Evolutionary conservation across 2,888 invertebrate species (phyloP), one percentile per base, ranked within the genome.

Genomic region (Abrostola tripartita): DNA sequence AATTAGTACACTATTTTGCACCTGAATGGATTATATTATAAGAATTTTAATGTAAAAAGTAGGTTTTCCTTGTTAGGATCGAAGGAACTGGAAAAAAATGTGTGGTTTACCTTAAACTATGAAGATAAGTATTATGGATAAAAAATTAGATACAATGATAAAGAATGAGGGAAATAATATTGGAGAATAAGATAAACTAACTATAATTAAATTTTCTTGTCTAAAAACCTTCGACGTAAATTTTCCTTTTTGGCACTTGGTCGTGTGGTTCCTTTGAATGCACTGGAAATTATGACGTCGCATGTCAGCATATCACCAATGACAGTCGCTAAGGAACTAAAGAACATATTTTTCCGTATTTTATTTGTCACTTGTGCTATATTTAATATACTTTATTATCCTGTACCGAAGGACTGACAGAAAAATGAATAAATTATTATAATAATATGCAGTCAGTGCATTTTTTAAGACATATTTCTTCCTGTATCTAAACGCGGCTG

Each of bases 11-110:
- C 51, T 40, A 57, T 49, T 70, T 52, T 56, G 57, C 49, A 57
- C 59, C 53, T 59, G 10, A 54, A 71, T 6, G 49, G 40, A 41
- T 36, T 7, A 42, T 40, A 35, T 76, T 57, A 52, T 51, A 50
- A 40, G 66, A 59, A 71, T 51, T 44, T 44, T 40, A 40, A n/a
- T 24, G 52, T 56, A 50, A 58, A 58, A 59, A 58, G 12, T 44
- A 47, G 37, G 12, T 69, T 74, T 74, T 63, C 59, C 71, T 75
- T 36, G 36, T 51, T 49, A 2, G 10, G 5, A 6, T 47, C 7
- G 37, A 47, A 5, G 35, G 44, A 53, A 12, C n/a, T 51, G 10
- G n/a, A 35, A 47, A 44, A 14, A 0, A 24, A 38, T 8, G 2
- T 0, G 6, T 50, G 37, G 5, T 36, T 62, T 47, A 14, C 40